Evolutionary conservation across 2,888 invertebrate species (phyloP), one percentile per base, ranked within the genome.

Genomic region (Argynnis bischoffii): DNA sequence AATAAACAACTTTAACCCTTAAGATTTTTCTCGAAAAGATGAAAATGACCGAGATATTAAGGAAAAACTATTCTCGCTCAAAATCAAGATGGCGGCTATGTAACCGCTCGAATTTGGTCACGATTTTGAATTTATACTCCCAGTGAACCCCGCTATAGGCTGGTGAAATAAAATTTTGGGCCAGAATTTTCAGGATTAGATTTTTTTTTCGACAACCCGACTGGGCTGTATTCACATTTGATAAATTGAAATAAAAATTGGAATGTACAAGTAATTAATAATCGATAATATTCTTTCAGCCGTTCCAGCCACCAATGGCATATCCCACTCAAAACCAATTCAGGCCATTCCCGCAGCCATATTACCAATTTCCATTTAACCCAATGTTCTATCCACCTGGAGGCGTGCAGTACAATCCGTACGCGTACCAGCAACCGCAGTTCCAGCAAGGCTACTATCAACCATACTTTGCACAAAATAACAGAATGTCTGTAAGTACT

Each of bases 401-500:
- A 15, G 41, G 55, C n/a, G 50, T 85, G 41, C 83, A 81, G 51
- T 91, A 88, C 83, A 92, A 92, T 77, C 92, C 92, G 0, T 92
- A 90, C 80, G 84, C 85, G 61, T 86, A 87, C 55, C 90, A 87
- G 18, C 70, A 70, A 18, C 68, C 68, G 69, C 73, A 72, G 16
- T 85, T 81, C 74, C 87, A 82, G 59, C 88, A 88, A 51, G 83
- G 83, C 15, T 83, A 79, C 72, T 93, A 89, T 73, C 90, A 89
- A 66, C 93, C 82, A 0, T 93, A 77, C 84, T 85, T 87, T 47
- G 53, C 55, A 69, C 89, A 84, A 1, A 85, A 83, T 18, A 93
- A 85, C 72, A 87, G 94, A 75, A 93, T 93, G 85, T 93, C 94
- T 80, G 94, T 95, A 79, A 92, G 94, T 65, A 41, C 47, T 48